Base-by-base conservation (phyloP, 1,140 invertebrate genomes). In the Plectrocnemia conspersa region DNA sequence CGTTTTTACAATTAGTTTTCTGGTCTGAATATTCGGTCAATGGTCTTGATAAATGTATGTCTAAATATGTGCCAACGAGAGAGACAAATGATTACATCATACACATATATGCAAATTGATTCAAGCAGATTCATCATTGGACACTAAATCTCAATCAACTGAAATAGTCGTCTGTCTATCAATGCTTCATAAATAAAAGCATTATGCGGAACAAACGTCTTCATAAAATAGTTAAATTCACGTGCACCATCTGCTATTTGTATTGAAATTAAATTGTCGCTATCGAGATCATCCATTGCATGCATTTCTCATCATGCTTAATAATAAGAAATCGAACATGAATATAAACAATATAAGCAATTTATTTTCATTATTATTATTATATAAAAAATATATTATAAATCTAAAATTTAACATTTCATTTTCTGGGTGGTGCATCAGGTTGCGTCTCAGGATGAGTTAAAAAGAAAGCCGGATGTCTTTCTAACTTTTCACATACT, bases 401-500 rank as follows among this genome's bases (percentile, higher is more conserved):
- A 19, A 45, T 22, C n/a, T 3, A 35, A 48, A 35, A 27, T n/a
- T n/a, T 29, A 24, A 13, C 23, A 33, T 29, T 48, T 48, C 46
- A 22, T n/a, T 22, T 41, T 22, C 49, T 53, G 1, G 54, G 54
- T 3, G 59, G 59, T 21, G 44, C 45, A 49, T 61, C 59, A 0
- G 59, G 59, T 29, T 61, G 55, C 15, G 45, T 52, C 13, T 57
- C 46, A 1, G 59, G 59, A 52, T 61, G 59, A 6, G 59, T 61
- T 3, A 61, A 35, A 35, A 57, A 61, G 52, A 61, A 61, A 1
- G 59, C 47, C 6, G 59, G 54, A 15, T 61, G 49, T 27, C 52
- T 46, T 29, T 57, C 59, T 32, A 61, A 23, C 27, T 57, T 61
- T 27, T 40, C 24, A 27, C 21, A 50, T 21, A 61, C 45, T 41